Percentiles rank a stretch among this genome's conserved stretches.
Conservation (phyloP, 1,140 invertebrate genomes). For the Drosophila baimaii region DNA sequence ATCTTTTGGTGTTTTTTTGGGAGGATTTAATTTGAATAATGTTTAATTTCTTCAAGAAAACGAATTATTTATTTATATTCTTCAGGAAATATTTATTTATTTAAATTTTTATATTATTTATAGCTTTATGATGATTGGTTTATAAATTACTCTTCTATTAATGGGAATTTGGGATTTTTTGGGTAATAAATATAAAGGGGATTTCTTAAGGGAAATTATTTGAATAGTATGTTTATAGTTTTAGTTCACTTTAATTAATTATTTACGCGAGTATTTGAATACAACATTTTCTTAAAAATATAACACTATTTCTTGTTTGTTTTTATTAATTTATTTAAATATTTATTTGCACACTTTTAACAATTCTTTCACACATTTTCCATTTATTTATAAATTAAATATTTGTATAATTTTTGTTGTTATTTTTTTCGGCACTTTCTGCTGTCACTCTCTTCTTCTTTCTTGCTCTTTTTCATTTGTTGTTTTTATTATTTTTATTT, state of each 20-base stretch:
- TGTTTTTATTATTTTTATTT: conserved; percentile 54
- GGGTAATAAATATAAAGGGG: too few species aligned
- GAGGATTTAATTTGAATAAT: background rate
- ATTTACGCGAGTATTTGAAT: background rate
- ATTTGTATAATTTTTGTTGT: background rate
- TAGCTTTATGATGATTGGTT: background rate
- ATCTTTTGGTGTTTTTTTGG: background rate
- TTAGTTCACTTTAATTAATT: background rate
- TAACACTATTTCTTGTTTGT: background rate
- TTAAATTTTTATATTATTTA: background rate
- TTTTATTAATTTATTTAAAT: background rate
- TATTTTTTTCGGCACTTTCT: conserved; percentile 5
- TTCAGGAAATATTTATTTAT: background rate
- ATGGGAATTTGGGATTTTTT: too few species aligned
- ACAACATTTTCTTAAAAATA: background rate
- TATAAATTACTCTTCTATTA: too few species aligned
- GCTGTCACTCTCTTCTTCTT: background rate
- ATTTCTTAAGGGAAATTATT: background rate
- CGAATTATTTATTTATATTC: background rate
- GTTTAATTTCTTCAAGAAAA: too few species aligned
- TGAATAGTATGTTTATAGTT: background rate
- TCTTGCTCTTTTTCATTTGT: conserved; percentile 1
- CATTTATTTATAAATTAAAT: background rate
- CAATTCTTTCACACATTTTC: background rate
- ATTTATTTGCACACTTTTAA: background rate